These are phyloP conservation scores for Drosophila lacicola DNA, from an alignment of 2,888 invertebrate species.

Conservation along the genomic window DNA sequence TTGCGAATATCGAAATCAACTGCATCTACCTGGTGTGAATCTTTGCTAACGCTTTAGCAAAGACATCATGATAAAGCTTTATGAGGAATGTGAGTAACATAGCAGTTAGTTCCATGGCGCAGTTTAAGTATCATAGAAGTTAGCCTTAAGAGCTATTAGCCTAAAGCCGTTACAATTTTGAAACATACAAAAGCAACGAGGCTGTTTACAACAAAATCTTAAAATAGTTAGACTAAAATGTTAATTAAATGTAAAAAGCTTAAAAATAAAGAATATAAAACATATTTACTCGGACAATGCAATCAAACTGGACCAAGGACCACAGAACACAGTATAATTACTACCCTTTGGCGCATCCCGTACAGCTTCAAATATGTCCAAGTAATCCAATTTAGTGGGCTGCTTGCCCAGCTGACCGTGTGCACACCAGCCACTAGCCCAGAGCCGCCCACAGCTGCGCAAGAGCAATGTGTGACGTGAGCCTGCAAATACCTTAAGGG, in stretches of 20 bases:
- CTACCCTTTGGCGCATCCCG: slow-evolving; percentile 28
- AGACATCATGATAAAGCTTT: slow-evolving; percentile 2
- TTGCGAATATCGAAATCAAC: not conserved
- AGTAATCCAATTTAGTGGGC: slow-evolving; percentile 21
- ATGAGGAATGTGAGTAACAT: not conserved
- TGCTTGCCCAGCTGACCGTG: slow-evolving; percentile 90
- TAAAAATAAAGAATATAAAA: not conserved
- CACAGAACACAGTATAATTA: slow-evolving; percentile 83
- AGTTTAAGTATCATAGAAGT: slow-evolving; percentile 17
- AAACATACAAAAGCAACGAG: not conserved
- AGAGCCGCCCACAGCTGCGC: slow-evolving; percentile 89
- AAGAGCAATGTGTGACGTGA: slow-evolving; percentile 90
- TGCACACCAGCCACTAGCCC: slow-evolving; percentile 92
- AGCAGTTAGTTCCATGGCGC: no score
- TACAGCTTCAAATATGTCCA: slow-evolving; percentile 75
- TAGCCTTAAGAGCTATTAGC: not conserved
- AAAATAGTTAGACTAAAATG: not conserved
- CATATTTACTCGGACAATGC: not conserved
- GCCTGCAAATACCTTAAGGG: slow-evolving; percentile 89
- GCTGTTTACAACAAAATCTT: no score
- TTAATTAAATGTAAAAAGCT: not conserved
- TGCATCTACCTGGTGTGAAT: slow-evolving; percentile 3
- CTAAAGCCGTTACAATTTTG: not conserved
- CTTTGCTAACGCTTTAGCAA: slow-evolving; percentile 16
- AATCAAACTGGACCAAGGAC: slow-evolving; percentile 86